Base-by-base conservation (phyloP, 2,888 invertebrate species). In the Chloromyia formosa region DNA sequence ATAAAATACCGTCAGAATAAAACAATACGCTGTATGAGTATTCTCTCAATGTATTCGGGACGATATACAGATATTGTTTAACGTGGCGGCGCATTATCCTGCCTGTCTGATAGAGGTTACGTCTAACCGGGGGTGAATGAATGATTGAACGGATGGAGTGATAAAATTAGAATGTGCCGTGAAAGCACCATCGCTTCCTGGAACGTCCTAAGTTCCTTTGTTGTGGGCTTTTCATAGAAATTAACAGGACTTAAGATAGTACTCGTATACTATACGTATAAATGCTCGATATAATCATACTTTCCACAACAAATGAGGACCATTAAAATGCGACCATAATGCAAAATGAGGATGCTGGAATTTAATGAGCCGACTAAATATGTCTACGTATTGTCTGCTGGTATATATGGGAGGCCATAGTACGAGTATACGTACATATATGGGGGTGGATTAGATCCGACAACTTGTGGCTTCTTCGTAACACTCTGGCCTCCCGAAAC, bases 1-100 rank as follows among this genome's bases (percentile, higher is more conserved):
- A 71, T 71, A 71, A 71, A 71, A 71, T 42, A 20, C 40, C 18
- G 42, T 56, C 58, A 58, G 58, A 71, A 71, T 56, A 58, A 71
- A 71, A 71, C 56, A 71, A 66, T 66, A 49, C 49, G 10, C 45
- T 18, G 9, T 16, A 18, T 2, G 49, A 35, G 27, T 35, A 35
- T 35, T 35, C 27, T 2, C 27, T n/a, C n/a, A n/a, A n/a, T n/a
- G n/a, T 35, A 35, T 35, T 35, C 27, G 27, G 2, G 27, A 35
- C 27, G 27, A 2, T 35, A 35, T 35, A 35, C 27, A 14, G 42
- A 49, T 49, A 64, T 66, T 66, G 66, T 66, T 49, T 45, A 35
- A 49, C n/a, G 18, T n/a, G 56, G 22, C 18, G 18, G 18, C 10
- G 56, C 56, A 56, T 53, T 53, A 16, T 35, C 27, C 27, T 35